Percentiles rank a stretch among this genome's conserved stretches.
Evolutionary conservation across 2,113 vertebrate species (phyloP).

Genomic region (Hystrix brachyura): DNA sequence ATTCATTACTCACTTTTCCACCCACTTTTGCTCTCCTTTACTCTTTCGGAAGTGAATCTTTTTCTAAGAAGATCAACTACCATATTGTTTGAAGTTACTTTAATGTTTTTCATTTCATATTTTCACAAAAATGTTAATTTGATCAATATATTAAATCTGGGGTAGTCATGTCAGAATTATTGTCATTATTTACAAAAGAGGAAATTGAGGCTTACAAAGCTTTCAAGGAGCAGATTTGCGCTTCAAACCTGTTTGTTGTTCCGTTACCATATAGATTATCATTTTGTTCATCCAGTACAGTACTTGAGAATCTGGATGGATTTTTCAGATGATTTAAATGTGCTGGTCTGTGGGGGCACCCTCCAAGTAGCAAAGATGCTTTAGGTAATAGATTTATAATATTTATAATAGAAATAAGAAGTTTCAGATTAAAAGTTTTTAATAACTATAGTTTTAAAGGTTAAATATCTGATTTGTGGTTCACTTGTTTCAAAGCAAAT

Average conservation of each 20-base stretch:
- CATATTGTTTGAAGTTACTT: background rate
- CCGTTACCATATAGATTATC: background rate
- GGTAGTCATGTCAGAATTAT: background rate
- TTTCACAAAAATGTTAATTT: background rate
- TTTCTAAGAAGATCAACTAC: background rate
- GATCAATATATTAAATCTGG: background rate
- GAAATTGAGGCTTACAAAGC: background rate
- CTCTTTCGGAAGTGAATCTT: background rate
- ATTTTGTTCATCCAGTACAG: background rate
- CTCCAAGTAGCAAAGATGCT: background rate
- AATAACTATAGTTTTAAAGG: background rate
- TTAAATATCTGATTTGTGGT: background rate
- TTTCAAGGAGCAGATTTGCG: background rate
- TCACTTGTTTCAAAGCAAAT: background rate
- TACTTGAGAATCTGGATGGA: background rate
- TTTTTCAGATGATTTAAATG: background rate
- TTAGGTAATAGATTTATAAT: background rate
- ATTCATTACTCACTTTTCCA: background rate
- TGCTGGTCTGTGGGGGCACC: background rate
- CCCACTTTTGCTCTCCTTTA: background rate
- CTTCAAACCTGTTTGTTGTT: background rate
- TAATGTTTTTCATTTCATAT: background rate
- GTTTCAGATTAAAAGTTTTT: background rate
- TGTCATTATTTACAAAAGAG: background rate
- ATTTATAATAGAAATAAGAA: constrained; percentile 22